Evolutionary conservation across 2,797 vertebrate genomes (phyloP).

Genomic region (Phataginus tricuspis): DNA sequence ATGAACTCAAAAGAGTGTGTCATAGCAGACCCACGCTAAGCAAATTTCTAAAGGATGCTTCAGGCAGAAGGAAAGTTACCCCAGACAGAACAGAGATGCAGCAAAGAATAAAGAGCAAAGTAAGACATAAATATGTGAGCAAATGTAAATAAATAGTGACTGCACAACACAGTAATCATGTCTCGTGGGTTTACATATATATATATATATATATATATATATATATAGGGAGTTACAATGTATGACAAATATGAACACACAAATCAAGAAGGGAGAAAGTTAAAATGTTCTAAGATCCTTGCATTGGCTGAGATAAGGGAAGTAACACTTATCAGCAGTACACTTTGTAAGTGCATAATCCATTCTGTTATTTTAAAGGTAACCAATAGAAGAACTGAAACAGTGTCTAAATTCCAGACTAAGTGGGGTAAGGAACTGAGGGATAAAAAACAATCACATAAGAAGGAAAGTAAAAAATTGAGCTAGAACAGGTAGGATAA

Average conservation of each 20-base stretch:
- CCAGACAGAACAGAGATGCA: neutral
- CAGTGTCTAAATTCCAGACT: constrained; percentile 18
- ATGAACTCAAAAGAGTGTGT: neutral
- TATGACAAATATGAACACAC: constrained; percentile 34
- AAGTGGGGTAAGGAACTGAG: neutral
- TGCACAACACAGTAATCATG: neutral
- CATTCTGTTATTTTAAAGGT: constrained; percentile 25
- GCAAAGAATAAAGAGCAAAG: constrained; percentile 17
- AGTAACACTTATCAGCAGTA: constrained; percentile 27
- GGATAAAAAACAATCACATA: constrained; percentile 11
- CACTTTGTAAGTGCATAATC: neutral
- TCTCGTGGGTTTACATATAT: too few species aligned
- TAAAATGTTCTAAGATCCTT: constrained; percentile 47
- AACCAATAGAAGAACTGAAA: constrained; percentile 23
- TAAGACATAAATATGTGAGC: neutral
- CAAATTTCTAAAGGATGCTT: constrained; percentile 12
- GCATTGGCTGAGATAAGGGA: neutral
- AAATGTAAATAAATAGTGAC: constrained; percentile 21
- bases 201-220: too few species aligned
- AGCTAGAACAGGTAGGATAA: constrained; percentile 15
- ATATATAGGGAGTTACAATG: constrained; percentile 13
- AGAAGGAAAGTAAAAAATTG: constrained; percentile 29
- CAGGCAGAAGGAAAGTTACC: constrained; percentile 15
- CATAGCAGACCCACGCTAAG: neutral
- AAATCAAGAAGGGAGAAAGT: constrained; percentile 44